A percentile compares a stretch with the other conserved stretches of the same genome.
These are phyloP conservation scores for Entomobrya proxima DNA, from an alignment of 2,888 invertebrate genomes.

Conservation along the genomic window DNA sequence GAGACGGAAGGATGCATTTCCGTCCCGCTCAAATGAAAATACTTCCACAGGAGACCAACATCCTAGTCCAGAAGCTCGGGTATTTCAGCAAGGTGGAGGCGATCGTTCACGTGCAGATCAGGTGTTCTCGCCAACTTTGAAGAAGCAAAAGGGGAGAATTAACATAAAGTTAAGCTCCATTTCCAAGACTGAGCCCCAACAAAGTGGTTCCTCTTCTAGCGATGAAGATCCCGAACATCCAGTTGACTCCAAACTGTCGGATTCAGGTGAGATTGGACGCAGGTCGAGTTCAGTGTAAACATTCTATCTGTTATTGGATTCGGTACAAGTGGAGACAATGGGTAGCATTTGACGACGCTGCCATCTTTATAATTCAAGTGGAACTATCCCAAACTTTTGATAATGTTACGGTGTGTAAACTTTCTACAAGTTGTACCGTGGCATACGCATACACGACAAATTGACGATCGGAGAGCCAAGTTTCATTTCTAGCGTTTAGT, in stretches of 20 bases:
- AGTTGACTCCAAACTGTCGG: slow-evolving; percentile 44
- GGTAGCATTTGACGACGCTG: no score
- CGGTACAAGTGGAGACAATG: no score
- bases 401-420: no score
- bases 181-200: slow-evolving; percentile 71
- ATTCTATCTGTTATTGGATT: no score
- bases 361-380: no score
- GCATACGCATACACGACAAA: no score
- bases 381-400: no score
- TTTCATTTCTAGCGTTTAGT: no score
- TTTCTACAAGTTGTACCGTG: no score
- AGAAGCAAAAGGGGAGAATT: slow-evolving; percentile 73
- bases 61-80: slow-evolving; percentile 50
- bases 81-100: slow-evolving; percentile 47
- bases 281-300: no score
- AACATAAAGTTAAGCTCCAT: slow-evolving; percentile 75
- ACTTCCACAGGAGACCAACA: slow-evolving; percentile 19
- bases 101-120: slow-evolving; percentile 43
- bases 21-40: slow-evolving; percentile 39
- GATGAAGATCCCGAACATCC: slow-evolving; percentile 77
- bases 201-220: slow-evolving; percentile 77
- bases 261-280: slow-evolving; percentile 52
- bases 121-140: slow-evolving; percentile 62
- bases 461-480: no score
- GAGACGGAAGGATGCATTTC: slow-evolving; percentile 27